phyloP scores from a whole-genome alignment of 37 sponge, comb jelly and placozoan species.

The Axinella damicornis region DNA sequence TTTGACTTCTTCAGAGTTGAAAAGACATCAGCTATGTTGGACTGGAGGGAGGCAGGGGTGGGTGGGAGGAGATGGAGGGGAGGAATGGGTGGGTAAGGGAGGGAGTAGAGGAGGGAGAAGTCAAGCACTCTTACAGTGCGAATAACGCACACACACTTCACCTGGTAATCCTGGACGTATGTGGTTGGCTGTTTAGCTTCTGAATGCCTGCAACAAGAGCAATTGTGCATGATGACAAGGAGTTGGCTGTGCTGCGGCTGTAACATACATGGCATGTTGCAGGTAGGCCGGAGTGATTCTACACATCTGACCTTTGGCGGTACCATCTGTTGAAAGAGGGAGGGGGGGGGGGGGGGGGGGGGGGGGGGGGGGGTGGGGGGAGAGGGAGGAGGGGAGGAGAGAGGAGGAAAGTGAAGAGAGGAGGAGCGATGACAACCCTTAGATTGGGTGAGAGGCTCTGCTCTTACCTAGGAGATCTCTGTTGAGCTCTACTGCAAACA shows the following conservation, averaged over 20 bases:
- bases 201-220: constrained; percentile 20
- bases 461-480: constrained; percentile 57
- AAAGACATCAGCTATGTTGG: constrained; percentile 49
- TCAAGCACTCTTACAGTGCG: neutral
- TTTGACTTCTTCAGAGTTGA: constrained; percentile 19
- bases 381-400: no score
- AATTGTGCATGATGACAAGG: no score
- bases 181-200: constrained; percentile 59
- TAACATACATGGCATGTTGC: constrained; percentile 52
- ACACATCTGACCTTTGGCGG: constrained; percentile 79
- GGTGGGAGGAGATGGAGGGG: neutral
- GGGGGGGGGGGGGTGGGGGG: no score
- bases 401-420: no score
- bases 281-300: constrained; percentile 75
- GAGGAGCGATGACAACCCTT: no score
- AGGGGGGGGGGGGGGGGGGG: neutral
- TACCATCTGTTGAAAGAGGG: constrained; percentile 46
- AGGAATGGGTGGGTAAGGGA: neutral
- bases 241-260: no score
- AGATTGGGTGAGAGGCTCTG: no score
- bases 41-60: constrained; percentile 7
- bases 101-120: neutral
- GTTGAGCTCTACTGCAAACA: constrained; percentile 83
- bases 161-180: constrained; percentile 86
- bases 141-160: neutral